phyloP scores from a whole-genome alignment of 2,797 vertebrate species.

The Tympanoctomys barrerae region DNA sequence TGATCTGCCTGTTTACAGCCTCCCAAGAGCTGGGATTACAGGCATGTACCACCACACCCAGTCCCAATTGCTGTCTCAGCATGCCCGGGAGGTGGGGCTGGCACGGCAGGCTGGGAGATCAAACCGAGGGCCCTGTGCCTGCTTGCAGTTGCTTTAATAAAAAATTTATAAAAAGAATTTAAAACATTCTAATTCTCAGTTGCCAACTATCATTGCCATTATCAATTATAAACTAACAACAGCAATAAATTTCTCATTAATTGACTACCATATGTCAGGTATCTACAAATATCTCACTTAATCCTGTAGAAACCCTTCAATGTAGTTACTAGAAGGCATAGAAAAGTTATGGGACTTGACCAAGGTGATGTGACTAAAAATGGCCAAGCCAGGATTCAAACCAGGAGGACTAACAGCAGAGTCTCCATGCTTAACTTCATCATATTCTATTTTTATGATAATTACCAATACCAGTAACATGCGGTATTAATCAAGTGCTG shows the following conservation, averaged over 20 bases:
- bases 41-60: too few relatives aligned
- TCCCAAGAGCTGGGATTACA: too few relatives aligned
- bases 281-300: neutral
- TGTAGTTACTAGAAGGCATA: neutral
- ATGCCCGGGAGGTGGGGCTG: too few relatives aligned
- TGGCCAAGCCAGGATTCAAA: slow-evolving; percentile 16
- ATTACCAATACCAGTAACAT: neutral
- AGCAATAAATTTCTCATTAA: neutral
- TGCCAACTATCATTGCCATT: neutral
- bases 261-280: neutral
- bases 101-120: too few relatives aligned
- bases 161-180: neutral
- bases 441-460: neutral
- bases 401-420: neutral
- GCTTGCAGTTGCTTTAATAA: neutral
- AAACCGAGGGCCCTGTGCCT: too few relatives aligned
- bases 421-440: neutral
- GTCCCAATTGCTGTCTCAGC: too few relatives aligned
- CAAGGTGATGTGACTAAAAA: neutral
- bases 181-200: neutral
- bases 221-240: neutral
- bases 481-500: neutral
- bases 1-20: too few relatives aligned
- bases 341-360: neutral
- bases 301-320: neutral